Evolutionary conservation across 2,113 vertebrate genomes (phyloP).

Genomic region (Ascaphus truei): DNA sequence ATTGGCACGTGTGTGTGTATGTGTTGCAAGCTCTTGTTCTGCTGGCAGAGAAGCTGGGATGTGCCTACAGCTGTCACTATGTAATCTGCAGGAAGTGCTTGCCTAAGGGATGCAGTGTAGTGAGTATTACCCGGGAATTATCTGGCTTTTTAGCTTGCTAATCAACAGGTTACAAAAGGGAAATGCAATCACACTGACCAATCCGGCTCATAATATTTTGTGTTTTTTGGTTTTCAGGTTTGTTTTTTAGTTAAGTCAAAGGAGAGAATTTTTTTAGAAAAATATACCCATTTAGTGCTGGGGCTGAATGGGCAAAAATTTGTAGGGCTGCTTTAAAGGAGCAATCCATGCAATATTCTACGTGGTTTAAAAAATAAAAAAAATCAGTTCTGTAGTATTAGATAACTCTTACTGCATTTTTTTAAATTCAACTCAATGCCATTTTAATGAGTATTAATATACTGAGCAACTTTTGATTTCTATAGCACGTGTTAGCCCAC

Average conservation of each 20-base stretch:
- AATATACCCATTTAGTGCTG: too few species aligned
- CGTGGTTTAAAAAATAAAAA: too few species aligned
- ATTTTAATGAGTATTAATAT: too few species aligned
- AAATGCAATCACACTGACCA: conserved; percentile 21
- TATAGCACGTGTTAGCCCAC: too few species aligned
- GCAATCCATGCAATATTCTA: too few species aligned
- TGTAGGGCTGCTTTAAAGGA: too few species aligned
- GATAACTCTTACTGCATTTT: too few species aligned
- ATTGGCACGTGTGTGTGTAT: conserved; percentile 9
- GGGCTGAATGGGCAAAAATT: too few species aligned
- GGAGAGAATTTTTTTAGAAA: too few species aligned
- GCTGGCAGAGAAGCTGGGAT: conserved; percentile 6
- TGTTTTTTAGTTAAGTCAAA: not conserved
- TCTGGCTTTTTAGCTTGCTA: conserved; percentile 21
- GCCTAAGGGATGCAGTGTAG: conserved; percentile 27
- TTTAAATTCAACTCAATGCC: too few species aligned
- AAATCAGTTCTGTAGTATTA: too few species aligned
- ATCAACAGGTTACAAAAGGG: conserved; percentile 27
- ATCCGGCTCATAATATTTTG: not conserved
- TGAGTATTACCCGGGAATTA: conserved; percentile 26
- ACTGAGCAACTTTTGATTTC: too few species aligned
- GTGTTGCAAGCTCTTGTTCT: conserved; percentile 7
- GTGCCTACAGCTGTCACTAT: conserved; percentile 11
- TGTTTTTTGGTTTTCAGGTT: not conserved
- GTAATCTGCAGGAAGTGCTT: conserved; percentile 31